A percentile compares a stretch with the other conserved stretches of the same genome.
Conservation (phyloP, 2,888 invertebrate genomes). For the Drosophila algonquin region DNA sequence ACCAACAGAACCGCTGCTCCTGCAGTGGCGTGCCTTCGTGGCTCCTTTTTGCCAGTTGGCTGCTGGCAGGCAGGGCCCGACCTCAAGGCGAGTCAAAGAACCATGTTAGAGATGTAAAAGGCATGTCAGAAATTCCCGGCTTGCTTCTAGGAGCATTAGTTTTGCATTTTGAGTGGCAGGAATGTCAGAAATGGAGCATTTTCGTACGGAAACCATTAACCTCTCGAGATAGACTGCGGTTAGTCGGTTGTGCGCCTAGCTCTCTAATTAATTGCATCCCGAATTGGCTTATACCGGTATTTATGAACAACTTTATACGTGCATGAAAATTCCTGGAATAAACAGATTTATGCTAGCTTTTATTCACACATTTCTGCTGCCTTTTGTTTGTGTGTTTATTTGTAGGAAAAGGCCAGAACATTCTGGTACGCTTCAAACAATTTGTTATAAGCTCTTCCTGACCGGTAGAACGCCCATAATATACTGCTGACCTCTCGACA, state of each 20-base stretch:
- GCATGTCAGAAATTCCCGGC: slow-evolving; percentile 73
- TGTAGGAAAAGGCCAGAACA: no score
- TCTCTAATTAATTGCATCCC: neutral
- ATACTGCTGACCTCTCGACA: neutral
- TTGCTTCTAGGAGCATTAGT: slow-evolving; percentile 54
- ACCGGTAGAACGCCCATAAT: neutral
- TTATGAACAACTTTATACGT: neutral
- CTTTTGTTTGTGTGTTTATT: no score
- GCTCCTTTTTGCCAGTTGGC: slow-evolving; percentile 5
- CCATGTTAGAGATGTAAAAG: slow-evolving; percentile 70
- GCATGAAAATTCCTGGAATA: neutral
- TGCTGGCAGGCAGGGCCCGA: slow-evolving; percentile 27
- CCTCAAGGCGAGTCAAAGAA: slow-evolving; percentile 33
- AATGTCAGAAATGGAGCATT: slow-evolving; percentile 40
- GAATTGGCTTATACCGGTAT: neutral
- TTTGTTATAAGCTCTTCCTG: neutral
- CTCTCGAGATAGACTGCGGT: slow-evolving; percentile 10
- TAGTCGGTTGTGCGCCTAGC: neutral
- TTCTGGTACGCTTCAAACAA: neutral
- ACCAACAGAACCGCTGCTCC: slow-evolving; percentile 17
- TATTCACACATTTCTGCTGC: no score
- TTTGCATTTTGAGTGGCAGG: slow-evolving; percentile 63
- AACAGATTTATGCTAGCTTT: neutral
- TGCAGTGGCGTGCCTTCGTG: neutral
- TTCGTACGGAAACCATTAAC: slow-evolving; percentile 36